Evolutionary conservation across 2,888 invertebrate species (phyloP).

Genomic region (Prenolepis imparis): DNA sequence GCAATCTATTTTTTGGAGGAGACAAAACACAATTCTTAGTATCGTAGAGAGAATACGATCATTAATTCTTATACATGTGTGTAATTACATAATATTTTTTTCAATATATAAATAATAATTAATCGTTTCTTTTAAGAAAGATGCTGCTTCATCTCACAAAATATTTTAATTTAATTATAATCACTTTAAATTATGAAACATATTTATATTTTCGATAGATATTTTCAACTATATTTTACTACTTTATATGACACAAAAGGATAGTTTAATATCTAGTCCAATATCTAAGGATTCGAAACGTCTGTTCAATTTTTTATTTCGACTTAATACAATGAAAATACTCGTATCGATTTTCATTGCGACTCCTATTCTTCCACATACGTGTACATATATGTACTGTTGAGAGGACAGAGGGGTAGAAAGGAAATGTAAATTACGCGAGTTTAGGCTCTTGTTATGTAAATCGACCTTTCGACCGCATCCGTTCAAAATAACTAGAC

Average conservation of each 20-base stretch:
- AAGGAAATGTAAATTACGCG: slow-evolving; percentile 75
- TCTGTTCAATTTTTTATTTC: slow-evolving; percentile 6
- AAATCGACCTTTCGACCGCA: slow-evolving; percentile 70
- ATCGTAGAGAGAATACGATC: neutral
- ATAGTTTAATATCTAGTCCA: neutral
- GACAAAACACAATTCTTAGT: neutral
- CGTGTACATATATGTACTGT: slow-evolving; percentile 30
- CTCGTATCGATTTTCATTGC: slow-evolving; percentile 62
- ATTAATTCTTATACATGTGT: neutral
- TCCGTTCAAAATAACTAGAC: slow-evolving; percentile 64
- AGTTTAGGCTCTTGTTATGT: slow-evolving; percentile 75
- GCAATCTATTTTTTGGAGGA: neutral
- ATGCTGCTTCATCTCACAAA: neutral
- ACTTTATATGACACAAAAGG: neutral
- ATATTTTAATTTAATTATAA: neutral
- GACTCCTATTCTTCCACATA: slow-evolving; percentile 37
- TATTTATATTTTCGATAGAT: slow-evolving; percentile 4
- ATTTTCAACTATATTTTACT: neutral
- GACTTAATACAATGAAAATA: neutral
- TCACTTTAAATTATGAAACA: neutral
- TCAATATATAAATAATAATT: neutral
- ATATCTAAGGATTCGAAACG: neutral
- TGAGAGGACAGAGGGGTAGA: slow-evolving; percentile 54
- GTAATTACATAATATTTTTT: slow-evolving; percentile 4
- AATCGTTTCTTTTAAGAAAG: neutral